A percentile compares a stretch with the other conserved stretches of the same genome.
These are phyloP conservation scores for Crotalus horridus DNA, from an alignment of 2,113 vertebrate species.

Conservation along the genomic window DNA sequence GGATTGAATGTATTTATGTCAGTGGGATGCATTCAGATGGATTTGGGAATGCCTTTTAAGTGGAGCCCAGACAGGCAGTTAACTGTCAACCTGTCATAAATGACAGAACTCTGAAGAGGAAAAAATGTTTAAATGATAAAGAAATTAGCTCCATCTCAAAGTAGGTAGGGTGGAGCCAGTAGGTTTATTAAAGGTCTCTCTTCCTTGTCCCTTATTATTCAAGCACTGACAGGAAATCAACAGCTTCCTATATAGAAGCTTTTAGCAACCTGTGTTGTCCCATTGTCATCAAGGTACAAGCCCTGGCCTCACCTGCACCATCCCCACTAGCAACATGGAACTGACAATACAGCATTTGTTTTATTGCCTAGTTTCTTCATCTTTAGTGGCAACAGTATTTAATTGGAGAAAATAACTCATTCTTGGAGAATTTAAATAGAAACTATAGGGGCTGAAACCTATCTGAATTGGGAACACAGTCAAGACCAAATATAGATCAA, in stretches of 20 bases:
- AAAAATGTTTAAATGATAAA: not conserved
- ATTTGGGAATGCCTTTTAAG: not conserved
- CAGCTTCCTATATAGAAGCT: not conserved
- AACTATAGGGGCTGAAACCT: not conserved
- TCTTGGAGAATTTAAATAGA: not conserved
- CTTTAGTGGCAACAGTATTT: not conserved
- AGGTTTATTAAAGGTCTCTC: not conserved
- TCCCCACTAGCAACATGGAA: not conserved
- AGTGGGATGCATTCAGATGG: accelerated
- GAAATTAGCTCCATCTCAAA: not conserved
- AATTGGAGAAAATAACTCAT: not conserved
- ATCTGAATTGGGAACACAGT: not conserved
- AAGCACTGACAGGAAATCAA: not conserved
- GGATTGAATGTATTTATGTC: accelerated
- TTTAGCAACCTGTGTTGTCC: not conserved
- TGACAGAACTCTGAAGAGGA: not conserved
- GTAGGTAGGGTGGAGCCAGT: not conserved
- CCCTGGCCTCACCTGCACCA: not conserved
- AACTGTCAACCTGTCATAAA: not conserved
- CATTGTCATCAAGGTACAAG: not conserved
- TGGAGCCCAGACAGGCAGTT: not conserved
- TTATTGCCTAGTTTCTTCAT: not conserved
- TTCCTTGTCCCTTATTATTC: not conserved
- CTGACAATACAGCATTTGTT: not conserved
- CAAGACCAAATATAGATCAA: not conserved